Conservation (phyloP, 2,797 vertebrate genomes). For the Darevskia mixta region DNA sequence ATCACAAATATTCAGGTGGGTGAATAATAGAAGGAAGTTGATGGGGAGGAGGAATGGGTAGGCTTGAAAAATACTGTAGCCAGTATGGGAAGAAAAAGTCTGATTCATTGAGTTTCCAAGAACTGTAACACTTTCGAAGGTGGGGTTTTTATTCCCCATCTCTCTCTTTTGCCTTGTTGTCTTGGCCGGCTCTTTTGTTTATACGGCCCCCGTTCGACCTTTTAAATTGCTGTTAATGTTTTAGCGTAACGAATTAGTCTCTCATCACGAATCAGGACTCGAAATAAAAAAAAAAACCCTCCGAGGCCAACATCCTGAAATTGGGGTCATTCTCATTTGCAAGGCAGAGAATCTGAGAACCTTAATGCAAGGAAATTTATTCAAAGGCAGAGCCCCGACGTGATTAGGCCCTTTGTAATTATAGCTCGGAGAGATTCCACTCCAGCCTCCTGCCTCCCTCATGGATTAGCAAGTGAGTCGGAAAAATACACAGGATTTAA, state of each 20-base stretch:
- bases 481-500: constrained; percentile 99
- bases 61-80: constrained; percentile 13
- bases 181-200: constrained; percentile 84
- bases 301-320: constrained; percentile 95
- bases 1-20: neutral
- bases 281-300: constrained; percentile 89
- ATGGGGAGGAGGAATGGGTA: neutral
- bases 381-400: constrained; percentile 90
- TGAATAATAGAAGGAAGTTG: neutral
- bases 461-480: constrained; percentile 96
- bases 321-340: constrained; percentile 99
- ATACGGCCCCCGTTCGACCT: constrained; percentile 88
- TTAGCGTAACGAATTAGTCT: constrained; percentile 99
- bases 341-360: constrained; percentile 95
- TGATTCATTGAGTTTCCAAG: constrained; percentile 46
- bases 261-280: constrained; percentile 98
- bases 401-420: constrained; percentile 98
- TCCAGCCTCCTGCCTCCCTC: constrained; percentile 94
- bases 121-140: constrained; percentile 48
- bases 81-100: neutral
- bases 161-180: constrained; percentile 78
- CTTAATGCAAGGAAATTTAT: constrained; percentile 92
- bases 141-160: constrained; percentile 54
- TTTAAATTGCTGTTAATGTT: constrained; percentile 99
- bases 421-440: constrained; percentile 96